These are phyloP conservation scores for Hystrix cristata DNA, from an alignment of 2,113 vertebrate genomes.

Conservation along the genomic window DNA sequence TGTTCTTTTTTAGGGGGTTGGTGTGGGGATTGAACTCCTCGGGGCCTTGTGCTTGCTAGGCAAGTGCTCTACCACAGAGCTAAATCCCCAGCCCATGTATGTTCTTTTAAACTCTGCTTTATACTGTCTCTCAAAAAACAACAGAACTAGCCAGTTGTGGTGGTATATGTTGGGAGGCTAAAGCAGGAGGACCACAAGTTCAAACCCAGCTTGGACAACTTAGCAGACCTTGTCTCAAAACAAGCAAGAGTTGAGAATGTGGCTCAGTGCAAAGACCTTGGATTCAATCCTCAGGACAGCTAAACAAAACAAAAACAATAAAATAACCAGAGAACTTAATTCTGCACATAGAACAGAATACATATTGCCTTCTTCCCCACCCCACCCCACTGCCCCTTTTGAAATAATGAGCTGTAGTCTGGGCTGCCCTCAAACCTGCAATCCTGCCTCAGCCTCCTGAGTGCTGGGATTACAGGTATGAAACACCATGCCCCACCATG, in stretches of 20 bases:
- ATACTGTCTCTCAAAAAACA: background rate
- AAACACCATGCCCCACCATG: background rate
- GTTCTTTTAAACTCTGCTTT: background rate
- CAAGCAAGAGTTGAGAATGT: background rate
- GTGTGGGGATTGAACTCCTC: too few species aligned
- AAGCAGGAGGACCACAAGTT: background rate
- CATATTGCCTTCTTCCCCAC: background rate
- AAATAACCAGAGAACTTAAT: background rate
- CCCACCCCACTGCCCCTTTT: too few species aligned
- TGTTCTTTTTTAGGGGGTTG: background rate
- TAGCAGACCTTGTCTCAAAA: background rate
- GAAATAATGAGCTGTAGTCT: too few species aligned
- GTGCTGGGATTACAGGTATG: background rate
- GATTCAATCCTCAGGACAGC: background rate
- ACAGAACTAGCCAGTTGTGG: background rate
- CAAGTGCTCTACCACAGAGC: too few species aligned
- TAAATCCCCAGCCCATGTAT: background rate
- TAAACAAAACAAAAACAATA: background rate
- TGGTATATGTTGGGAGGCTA: background rate
- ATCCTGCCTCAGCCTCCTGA: background rate
- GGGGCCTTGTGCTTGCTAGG: too few species aligned
- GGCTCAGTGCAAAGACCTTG: background rate
- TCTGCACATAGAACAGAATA: background rate
- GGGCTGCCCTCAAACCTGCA: background rate
- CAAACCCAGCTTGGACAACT: background rate